Conservation (phyloP, 2,888 invertebrate species). For the Pasiphila rectangulata region DNA sequence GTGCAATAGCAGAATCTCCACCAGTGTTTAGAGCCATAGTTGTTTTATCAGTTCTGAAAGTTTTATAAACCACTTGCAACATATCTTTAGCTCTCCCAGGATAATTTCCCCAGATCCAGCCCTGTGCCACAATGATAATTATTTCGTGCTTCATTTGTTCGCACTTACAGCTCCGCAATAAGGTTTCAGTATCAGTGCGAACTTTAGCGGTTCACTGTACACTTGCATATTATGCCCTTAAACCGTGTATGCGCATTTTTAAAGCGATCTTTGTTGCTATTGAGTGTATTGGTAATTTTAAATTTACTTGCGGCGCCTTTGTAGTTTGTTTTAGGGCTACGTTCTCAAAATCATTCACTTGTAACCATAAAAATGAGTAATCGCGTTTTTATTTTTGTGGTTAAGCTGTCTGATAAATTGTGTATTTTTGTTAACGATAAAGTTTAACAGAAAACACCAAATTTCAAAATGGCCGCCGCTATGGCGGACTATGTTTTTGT, state of each 20-base stretch:
- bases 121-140: slow-evolving; percentile 15
- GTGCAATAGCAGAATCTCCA: too few species aligned
- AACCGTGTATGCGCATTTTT: slow-evolving; percentile 14
- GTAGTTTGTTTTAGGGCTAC: not conserved
- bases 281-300: slow-evolving; percentile 12
- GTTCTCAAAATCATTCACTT: too few species aligned
- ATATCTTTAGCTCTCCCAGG: not conserved
- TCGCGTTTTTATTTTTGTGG: too few species aligned
- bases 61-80: too few species aligned
- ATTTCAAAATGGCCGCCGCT: too few species aligned
- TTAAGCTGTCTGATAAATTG: too few species aligned
- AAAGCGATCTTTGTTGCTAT: slow-evolving; percentile 15
- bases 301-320: slow-evolving; percentile 11
- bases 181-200: slow-evolving; percentile 10
- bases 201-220: slow-evolving; percentile 13
- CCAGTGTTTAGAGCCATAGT: too few species aligned
- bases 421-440: too few species aligned
- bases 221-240: slow-evolving; percentile 5
- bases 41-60: too few species aligned
- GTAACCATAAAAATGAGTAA: too few species aligned
- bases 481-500: too few species aligned
- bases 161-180: slow-evolving; percentile 10
- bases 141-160: slow-evolving; percentile 14
- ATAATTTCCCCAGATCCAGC: not conserved
- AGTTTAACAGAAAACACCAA: too few species aligned